These are phyloP conservation scores for Sciurus carolinensis DNA, from an alignment of 2,797 vertebrate genomes.

Conservation along the genomic window DNA sequence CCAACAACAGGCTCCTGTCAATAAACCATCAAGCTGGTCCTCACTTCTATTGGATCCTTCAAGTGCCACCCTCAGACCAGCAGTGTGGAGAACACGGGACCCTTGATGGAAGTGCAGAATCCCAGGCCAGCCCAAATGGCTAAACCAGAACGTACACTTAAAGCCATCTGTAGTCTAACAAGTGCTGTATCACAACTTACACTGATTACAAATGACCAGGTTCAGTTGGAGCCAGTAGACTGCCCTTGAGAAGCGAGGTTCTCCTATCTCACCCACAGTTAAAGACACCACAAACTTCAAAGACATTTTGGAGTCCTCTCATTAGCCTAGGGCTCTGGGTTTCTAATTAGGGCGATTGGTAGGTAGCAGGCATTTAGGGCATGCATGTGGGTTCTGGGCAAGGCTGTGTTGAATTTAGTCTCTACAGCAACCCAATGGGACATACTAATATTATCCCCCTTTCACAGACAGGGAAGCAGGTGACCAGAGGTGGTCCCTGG, in stretches of 20 bases:
- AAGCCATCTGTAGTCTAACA: neutral
- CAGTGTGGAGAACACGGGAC: neutral
- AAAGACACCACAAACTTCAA: neutral
- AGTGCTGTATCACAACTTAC: neutral
- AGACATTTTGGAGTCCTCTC: neutral
- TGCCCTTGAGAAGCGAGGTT: neutral
- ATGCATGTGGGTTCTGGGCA: no score
- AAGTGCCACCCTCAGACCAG: neutral
- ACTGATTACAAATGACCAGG: accelerated
- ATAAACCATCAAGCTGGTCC: neutral
- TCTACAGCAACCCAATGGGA: neutral
- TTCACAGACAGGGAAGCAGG: neutral
- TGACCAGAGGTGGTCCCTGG: neutral
- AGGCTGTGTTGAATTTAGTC: neutral
- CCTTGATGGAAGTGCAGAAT: accelerated
- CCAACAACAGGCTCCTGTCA: neutral
- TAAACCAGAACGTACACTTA: neutral
- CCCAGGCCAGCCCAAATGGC: neutral
- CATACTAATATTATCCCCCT: no score
- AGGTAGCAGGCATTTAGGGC: accelerated
- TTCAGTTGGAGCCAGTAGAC: neutral
- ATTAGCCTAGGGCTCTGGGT: neutral
- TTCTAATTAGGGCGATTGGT: neutral
- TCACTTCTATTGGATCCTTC: neutral
- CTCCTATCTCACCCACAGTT: neutral